phyloP scores from a whole-genome alignment of 1,140 invertebrate species.

The Apis cerana region DNA sequence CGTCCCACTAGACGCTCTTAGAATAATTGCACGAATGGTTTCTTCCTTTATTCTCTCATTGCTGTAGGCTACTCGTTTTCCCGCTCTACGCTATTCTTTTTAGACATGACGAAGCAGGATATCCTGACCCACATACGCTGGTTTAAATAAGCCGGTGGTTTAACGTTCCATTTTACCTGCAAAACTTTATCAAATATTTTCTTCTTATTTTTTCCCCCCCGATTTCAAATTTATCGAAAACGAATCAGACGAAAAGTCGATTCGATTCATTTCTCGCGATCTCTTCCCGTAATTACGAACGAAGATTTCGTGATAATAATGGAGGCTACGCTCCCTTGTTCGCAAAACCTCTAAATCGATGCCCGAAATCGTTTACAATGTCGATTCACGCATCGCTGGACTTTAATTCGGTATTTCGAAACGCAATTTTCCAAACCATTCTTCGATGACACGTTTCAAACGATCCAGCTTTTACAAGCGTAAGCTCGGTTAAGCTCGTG shows the following conservation, averaged over 20 bases:
- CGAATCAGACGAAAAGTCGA: not conserved
- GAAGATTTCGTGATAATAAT: slow-evolving; percentile 60
- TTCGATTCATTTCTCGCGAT: not conserved
- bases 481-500: slow-evolving; percentile 28
- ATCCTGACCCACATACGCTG: not conserved
- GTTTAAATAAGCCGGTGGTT: slow-evolving; percentile 5
- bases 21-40: slow-evolving; percentile 52
- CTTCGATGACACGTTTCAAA: slow-evolving; percentile 35
- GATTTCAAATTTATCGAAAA: not conserved
- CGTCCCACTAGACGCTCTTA: slow-evolving; percentile 33
- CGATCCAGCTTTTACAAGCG: not conserved
- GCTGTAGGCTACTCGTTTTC: slow-evolving; percentile 48
- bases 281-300: slow-evolving; percentile 46
- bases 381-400: slow-evolving; percentile 56
- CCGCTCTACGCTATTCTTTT: slow-evolving; percentile 1
- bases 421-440: slow-evolving; percentile 57
- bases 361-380: slow-evolving; percentile 55
- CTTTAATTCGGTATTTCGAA: slow-evolving; percentile 62
- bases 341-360: slow-evolving; percentile 48
- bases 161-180: slow-evolving; percentile 11
- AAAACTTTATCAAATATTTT: not conserved
- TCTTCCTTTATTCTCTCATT: slow-evolving; percentile 29
- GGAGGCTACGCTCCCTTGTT: not conserved
- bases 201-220: not conserved
- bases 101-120: not conserved